Evolutionary conservation across 2,888 invertebrate species (phyloP).

Genomic region (Drosophila imparisetae): DNA sequence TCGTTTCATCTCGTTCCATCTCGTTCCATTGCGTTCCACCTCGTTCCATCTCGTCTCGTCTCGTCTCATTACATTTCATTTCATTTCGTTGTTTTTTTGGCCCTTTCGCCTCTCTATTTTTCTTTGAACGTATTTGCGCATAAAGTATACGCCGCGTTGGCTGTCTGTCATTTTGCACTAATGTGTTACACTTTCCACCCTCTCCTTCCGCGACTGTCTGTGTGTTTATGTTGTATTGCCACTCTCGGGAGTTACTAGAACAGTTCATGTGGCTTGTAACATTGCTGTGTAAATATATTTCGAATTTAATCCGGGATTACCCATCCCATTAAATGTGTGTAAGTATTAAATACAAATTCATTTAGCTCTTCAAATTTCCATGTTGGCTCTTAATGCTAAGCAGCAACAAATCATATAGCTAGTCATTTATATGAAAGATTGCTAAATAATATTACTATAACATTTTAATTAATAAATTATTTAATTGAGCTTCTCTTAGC

Average conservation of each 20-base stretch:
- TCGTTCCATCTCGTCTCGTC: not conserved
- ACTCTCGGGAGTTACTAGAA: conserved; percentile 10
- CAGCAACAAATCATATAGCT: not conserved
- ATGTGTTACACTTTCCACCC: conserved; percentile 54
- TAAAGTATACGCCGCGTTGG: conserved; percentile 19
- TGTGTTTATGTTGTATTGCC: conserved; percentile 3
- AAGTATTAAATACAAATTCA: conserved; percentile 4
- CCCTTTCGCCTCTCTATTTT: not conserved
- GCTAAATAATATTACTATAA: not conserved
- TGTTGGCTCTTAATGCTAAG: not conserved
- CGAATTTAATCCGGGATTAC: conserved; percentile 2
- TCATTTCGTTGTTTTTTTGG: conserved; percentile 25
- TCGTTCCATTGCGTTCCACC: conserved; percentile 7
- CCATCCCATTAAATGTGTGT: conserved; percentile 1
- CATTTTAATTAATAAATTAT: not conserved
- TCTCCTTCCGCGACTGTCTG: conserved; percentile 31
- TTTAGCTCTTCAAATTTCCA: not conserved
- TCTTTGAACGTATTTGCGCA: not conserved
- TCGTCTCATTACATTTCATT: not conserved
- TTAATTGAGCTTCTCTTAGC: not conserved
- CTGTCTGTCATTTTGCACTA: conserved; percentile 45
- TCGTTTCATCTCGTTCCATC: conserved; percentile 29
- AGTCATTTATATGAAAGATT: not conserved
- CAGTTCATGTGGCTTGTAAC: conserved; percentile 30
- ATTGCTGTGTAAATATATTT: conserved; percentile 25